Base-by-base conservation (phyloP, 2,888 invertebrate genomes). In the Eurytoma californica region DNA sequence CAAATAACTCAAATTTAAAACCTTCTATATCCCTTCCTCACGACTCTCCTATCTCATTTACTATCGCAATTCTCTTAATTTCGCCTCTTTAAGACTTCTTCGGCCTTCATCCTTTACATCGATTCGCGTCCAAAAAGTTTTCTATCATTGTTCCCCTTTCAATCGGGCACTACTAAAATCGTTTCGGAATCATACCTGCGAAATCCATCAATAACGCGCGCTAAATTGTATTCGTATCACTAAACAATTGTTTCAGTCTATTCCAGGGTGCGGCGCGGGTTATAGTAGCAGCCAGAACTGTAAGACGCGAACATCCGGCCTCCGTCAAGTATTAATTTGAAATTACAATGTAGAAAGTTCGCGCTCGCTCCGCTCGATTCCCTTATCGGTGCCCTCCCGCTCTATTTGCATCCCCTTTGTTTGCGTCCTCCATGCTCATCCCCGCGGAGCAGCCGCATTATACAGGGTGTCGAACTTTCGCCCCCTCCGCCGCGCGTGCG, bases 1-100 rank as follows among this genome's bases (percentile, higher is more conserved):
- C 67, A 51, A 74, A 74, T 74, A 74, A 74, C 74, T 74, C 58
- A 74, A 74, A 74, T 74, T 74, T 57, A 73, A 61, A 66, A 65
- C 65, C 57, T 73, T 73, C 66, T 39, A 18, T 67, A 58, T 74
- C 66, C 57, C 47, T 73, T 57, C 14, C 65, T 65, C 65, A 55
- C 73, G 55, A 65, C 47, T 39, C 30, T 18, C 63, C 57, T 73
- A 57, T 65, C 55, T 61, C 20, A 63, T 55, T 73, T 65, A 39
- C 39, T 51, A 73, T 73, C 16, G 18, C 18, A 16, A 7, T 57
- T 18, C 9, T 57, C 7, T 39, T 39, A 39, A 39, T 39, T 39
- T 39, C 39, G 39, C 39, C 39, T 39, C 39, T 7, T 39, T 39
- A 39, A 39, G 39, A 39, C 39, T 39, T 39, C 2, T 39, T 39